Evolutionary conservation across 2,888 invertebrate genomes (phyloP), one percentile per base, ranked within the genome.

Genomic region (Noctua janthe): DNA sequence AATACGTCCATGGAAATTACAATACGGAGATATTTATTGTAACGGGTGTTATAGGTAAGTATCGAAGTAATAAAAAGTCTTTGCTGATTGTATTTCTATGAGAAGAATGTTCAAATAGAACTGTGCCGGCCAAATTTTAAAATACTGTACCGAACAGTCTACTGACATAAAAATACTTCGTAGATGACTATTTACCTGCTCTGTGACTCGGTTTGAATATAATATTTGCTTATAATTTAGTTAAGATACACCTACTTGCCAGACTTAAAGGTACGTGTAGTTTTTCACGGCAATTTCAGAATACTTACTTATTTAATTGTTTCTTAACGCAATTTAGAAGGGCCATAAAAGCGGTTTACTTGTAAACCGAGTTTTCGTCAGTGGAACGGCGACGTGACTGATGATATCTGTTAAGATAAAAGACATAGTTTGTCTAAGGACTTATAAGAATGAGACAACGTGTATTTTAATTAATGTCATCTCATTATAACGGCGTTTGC

Each of bases 321-420:
- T 85, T 82, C 88, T 92, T 93, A 91, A 80, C 82, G 83, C 82
- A 82, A 87, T 92, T 91, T 90, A 90, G 82, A 85, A 75, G 88
- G 86, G 90, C 80, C 90, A 92, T 92, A 92, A 92, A 91, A 89
- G 88, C 85, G 77, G 82, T 87, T 87, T 91, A 88, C 89, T 82
- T 87, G 89, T 86, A 87, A 91, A 89, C 88, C 85, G 90, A 89
- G 87, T 90, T 90, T 92, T 90, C 90, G 87, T 86, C 89, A 90
- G 90, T 91, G 77, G 85, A 72, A 80, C 87, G 88, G 35, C 88
- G 93, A 94, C 94, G 94, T 94, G 94, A 94, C 94, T 90, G 91
- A 92, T 90, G 91, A 92, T 91, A 91, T 90, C 89, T 88, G 85
- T 89, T 83, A 84, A 81, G 90, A 92, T 93, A 92, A 91, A 90